Evolutionary conservation across 2,113 vertebrate species (phyloP), one percentile per base, ranked within the genome.

Genomic region (Eira barbara): DNA sequence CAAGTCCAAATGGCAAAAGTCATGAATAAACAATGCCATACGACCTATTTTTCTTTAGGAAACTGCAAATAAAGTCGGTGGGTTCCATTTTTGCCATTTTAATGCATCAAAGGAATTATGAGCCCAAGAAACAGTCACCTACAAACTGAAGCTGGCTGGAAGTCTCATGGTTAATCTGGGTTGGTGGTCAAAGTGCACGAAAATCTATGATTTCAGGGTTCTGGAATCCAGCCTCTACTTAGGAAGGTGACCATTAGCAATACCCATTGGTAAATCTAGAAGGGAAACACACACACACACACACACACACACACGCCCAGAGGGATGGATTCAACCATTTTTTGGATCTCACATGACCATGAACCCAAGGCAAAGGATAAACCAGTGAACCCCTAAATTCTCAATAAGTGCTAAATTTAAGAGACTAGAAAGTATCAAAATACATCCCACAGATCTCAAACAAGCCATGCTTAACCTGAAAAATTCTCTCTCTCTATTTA

Each of bases 1-100:
- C 45, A 79, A 93, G 59, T 65, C 34, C 73, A 93, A 93, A 91
- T 65, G 73, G 92, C 67, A 86, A 81, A 97, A 65, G 36, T 36
- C 34, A 39, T n/a, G 94, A 91, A 76, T 73, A 92, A 81, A 42
- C 13, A 79, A 45, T 89, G 52, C 27, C 52, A 92, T 8, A 80
- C 4, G 71, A 49, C 49, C 73, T 80, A 47, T 47, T 94, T 95
- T 81, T 89, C 45, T 89, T 74, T 79, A 67, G 31, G n/a, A 23
- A 95, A 79, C 25, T 73, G 39, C 49, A 78, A n/a, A 6, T 87
- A 36, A 81, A 73, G 17, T 78, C 39, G 65, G 47, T 47, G 45
- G 57, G 47, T 87, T 89, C 31, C 73, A 82, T 87, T 59, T 82
- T 88, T 95, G 74, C 27, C 25, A 45, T 61, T 78, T 94, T 57